Evolutionary conservation across 2,888 invertebrate species (phyloP).

Genomic region (Drosophila picticornis): DNA sequence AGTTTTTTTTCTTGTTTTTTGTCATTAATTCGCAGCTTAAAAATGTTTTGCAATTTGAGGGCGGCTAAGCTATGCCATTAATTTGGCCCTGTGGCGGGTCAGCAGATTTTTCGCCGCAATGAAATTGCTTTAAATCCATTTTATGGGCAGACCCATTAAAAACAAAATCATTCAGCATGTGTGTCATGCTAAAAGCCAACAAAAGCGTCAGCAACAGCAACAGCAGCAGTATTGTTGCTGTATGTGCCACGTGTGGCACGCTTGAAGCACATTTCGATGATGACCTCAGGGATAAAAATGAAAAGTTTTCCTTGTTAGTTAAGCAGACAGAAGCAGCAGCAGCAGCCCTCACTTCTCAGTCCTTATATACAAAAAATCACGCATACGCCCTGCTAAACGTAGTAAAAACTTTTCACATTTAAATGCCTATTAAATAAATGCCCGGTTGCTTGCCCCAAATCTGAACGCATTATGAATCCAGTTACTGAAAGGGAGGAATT

Average conservation of each 20-base stretch:
- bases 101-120: conserved; percentile 65
- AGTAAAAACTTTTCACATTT: conserved; percentile 72
- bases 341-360: neutral
- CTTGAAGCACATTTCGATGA: conserved; percentile 31
- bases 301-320: conserved; percentile 9
- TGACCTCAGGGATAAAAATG: conserved; percentile 32
- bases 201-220: neutral
- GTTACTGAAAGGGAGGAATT: neutral
- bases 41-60: conserved; percentile 58
- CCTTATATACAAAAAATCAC: conserved; percentile 45
- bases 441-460: conserved; percentile 20
- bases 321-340: neutral
- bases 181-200: neutral
- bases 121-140: conserved; percentile 76
- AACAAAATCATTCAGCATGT: conserved; percentile 38
- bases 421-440: conserved; percentile 74
- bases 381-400: conserved; percentile 47
- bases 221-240: conserved; percentile 49
- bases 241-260: conserved; percentile 63
- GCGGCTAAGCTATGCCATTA: conserved; percentile 67
- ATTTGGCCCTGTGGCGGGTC: conserved; percentile 69
- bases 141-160: conserved; percentile 73
- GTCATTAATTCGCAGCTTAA: conserved; percentile 66
- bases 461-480: neutral
- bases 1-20: neutral